Conservation (phyloP, 2,113 vertebrate species). For the Cranoglanis bouderius region DNA sequence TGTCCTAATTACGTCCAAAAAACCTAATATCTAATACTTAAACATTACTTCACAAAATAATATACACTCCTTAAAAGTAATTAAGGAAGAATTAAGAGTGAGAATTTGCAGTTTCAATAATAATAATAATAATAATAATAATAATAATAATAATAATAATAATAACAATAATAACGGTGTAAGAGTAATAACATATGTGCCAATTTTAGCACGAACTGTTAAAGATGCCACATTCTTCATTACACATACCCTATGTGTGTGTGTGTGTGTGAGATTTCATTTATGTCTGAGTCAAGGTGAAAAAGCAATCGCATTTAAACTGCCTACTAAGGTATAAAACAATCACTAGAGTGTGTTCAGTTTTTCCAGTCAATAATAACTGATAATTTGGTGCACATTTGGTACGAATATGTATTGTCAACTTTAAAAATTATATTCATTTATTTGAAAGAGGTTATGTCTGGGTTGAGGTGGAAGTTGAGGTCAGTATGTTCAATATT, state of each 20-base stretch:
- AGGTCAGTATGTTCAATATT: background rate
- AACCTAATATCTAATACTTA: slow-evolving; percentile 6
- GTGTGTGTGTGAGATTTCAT: background rate
- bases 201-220: background rate
- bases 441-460: background rate
- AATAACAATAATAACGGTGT: background rate
- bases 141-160: background rate
- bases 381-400: background rate
- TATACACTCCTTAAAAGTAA: background rate
- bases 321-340: background rate
- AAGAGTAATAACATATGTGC: background rate
- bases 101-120: background rate
- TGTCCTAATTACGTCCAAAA: background rate
- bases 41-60: background rate
- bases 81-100: background rate
- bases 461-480: background rate
- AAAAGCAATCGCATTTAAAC: background rate
- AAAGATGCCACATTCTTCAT: background rate
- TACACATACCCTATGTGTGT: background rate
- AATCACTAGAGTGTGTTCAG: background rate
- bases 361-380: background rate
- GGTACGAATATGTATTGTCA: background rate
- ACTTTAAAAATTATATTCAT: background rate
- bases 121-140: background rate
- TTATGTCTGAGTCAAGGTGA: background rate